Conservation (phyloP, 2,888 invertebrate genomes). For the Cerceris ruficornis region DNA sequence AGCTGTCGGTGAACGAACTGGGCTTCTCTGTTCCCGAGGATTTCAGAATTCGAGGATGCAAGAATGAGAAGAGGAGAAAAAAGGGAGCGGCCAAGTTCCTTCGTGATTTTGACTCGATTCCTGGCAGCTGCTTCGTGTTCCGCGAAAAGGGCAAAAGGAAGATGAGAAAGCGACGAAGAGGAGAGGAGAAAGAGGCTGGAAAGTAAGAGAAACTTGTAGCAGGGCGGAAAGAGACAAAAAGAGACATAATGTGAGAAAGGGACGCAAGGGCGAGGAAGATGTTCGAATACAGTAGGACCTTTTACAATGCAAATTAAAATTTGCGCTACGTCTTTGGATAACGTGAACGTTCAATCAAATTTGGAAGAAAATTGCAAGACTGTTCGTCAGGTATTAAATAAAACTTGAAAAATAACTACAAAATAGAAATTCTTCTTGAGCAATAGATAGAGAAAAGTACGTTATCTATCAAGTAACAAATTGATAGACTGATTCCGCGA, state of each 20-base stretch:
- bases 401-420: too few relatives aligned
- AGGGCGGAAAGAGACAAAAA: slow-evolving; percentile 7
- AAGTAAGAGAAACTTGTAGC: too few relatives aligned
- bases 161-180: neutral
- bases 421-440: too few relatives aligned
- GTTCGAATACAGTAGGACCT: too few relatives aligned
- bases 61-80: neutral
- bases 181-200: neutral
- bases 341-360: too few relatives aligned
- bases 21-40: neutral
- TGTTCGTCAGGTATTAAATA: too few relatives aligned
- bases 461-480: too few relatives aligned
- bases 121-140: slow-evolving; percentile 35
- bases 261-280: slow-evolving; percentile 15
- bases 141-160: slow-evolving; percentile 13
- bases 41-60: slow-evolving; percentile 12
- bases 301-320: too few relatives aligned
- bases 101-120: slow-evolving; percentile 48
- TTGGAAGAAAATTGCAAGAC: too few relatives aligned
- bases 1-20: neutral
- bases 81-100: neutral
- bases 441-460: too few relatives aligned
- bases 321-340: too few relatives aligned
- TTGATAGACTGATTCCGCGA: too few relatives aligned
- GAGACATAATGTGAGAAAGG: slow-evolving; percentile 6